These are phyloP conservation scores for Troglohyphantes excavatus DNA, from an alignment of 2,888 invertebrate species.

Conservation along the genomic window DNA sequence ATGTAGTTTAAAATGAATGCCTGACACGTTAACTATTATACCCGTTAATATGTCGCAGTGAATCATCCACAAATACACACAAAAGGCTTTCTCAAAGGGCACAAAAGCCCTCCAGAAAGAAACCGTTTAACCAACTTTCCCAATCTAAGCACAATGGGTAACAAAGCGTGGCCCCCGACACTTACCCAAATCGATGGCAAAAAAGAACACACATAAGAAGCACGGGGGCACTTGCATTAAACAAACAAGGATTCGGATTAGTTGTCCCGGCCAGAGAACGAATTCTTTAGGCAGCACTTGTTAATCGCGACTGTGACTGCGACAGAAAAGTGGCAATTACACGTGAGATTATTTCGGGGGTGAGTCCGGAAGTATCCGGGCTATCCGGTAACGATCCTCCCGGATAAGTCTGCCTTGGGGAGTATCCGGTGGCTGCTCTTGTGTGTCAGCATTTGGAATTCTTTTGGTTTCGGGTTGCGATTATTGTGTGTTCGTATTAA, in stretches of 20 bases:
- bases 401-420: constrained; percentile 44
- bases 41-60: too few relatives aligned
- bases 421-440: constrained; percentile 25
- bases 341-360: constrained; percentile 58
- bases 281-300: neutral
- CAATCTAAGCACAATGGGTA: constrained; percentile 5
- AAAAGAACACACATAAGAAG: constrained; percentile 4
- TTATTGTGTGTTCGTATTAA: neutral
- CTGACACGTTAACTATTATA: too few relatives aligned
- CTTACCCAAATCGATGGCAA: constrained; percentile 19
- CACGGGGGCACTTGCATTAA: constrained; percentile 11
- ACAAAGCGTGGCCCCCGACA: constrained; percentile 12
- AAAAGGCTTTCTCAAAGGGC: neutral
- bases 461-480: neutral
- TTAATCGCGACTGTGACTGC: neutral
- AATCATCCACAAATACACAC: neutral
- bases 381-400: constrained; percentile 65
- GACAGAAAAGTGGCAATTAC: constrained; percentile 44
- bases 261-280: neutral
- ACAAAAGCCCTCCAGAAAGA: neutral
- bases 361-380: constrained; percentile 6
- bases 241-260: constrained; percentile 28
- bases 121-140: constrained; percentile 1
- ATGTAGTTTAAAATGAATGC: too few relatives aligned
- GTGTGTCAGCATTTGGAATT: neutral